Base-by-base conservation (phyloP, 2,797 vertebrate genomes). In the Sebastolobus altivelis region DNA sequence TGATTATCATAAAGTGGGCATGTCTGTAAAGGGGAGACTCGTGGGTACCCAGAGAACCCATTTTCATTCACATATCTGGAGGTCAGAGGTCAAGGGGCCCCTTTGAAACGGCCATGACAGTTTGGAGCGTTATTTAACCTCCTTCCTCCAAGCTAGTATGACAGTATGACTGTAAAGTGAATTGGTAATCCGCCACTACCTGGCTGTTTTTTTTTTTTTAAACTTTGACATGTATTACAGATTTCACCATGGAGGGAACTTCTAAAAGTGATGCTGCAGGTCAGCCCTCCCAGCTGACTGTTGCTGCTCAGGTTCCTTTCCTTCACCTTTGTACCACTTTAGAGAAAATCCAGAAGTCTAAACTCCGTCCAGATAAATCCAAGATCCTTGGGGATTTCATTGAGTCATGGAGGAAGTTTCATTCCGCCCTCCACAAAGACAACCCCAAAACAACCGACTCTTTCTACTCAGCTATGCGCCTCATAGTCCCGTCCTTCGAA, bases 391-490 rank as follows among this genome's bases (percentile, higher is more conserved):
- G 92, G 54, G 96, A 97, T 8, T 99, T 99, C 79, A 91, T 99
- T 43, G 96, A 95, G 65, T 98, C 98, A 0, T 99, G 99, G 98
- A 97, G 98, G 73, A 94, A 94, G 13, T 99, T 98, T 90, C 98
- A 99, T 3, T 81, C 93, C 22, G 97, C 96, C 1, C 96, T 99
- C 88, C 97, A 99, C 94, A 95, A 97, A 82, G 95, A 96, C 31
- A 88, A 95, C 25, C 95, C 95, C 55, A 90, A 93, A 0, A 96
- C 97, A 12, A 93, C 93, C 3, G 98, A 99, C 94, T 99, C 98
- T 2, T 99, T 99, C 92, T 99, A 98, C 76, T 96, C 97, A 14
- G 97, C 98, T 1, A 97, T 99, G 96, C 96, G 99, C 35, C 98
- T 99, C 78, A 96, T 99, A 46, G 96, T 99, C 13, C 98, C 99